These are phyloP conservation scores for Tipula confusa DNA, from an alignment of 2,888 invertebrate genomes.

Conservation along the genomic window DNA sequence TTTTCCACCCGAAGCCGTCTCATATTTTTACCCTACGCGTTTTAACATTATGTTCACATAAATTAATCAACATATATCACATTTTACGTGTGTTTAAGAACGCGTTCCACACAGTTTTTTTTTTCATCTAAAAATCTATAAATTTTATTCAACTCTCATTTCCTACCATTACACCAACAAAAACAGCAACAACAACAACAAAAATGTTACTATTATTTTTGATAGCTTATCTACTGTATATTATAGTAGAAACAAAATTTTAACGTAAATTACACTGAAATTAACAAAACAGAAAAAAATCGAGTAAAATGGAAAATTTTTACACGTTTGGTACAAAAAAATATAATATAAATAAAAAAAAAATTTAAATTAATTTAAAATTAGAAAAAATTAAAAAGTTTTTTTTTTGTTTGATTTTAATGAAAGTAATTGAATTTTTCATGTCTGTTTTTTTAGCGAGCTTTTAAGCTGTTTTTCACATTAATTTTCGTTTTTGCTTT, in stretches of 20 bases:
- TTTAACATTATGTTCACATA: background rate
- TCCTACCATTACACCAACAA: background rate
- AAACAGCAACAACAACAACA: background rate
- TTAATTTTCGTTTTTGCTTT: background rate
- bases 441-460: background rate
- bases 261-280: background rate
- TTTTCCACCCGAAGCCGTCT: background rate
- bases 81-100: background rate
- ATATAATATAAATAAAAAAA: background rate
- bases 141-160: background rate
- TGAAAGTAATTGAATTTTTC: slow-evolving; percentile 9
- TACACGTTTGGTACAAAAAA: background rate
- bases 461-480: slow-evolving; percentile 14
- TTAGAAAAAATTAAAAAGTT: background rate
- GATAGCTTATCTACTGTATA: slow-evolving; percentile 5
- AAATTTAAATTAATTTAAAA: background rate
- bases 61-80: background rate
- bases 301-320: background rate
- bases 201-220: background rate
- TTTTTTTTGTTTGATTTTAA: background rate
- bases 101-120: background rate
- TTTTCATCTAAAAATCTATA: background rate
- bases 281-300: background rate
- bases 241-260: background rate
- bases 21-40: background rate